These are phyloP conservation scores for Stylophora pistillata DNA, from an alignment of 64 coral and sea anemone species.

Conservation along the genomic window DNA sequence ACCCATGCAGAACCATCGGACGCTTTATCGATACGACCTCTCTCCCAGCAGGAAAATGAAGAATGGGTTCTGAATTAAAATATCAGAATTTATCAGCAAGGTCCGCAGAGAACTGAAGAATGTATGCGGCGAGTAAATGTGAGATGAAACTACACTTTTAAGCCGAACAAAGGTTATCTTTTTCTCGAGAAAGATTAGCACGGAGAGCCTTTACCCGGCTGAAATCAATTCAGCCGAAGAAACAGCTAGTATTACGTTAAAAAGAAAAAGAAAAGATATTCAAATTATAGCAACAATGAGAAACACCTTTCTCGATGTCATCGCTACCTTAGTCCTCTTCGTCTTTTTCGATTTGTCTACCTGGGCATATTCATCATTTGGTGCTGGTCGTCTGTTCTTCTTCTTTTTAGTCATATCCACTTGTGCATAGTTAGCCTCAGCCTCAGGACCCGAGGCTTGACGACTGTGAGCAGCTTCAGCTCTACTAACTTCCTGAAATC, in stretches of 20 bases:
- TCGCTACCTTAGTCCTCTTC: conserved; percentile 16
- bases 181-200: no score
- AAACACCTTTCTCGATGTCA: background rate
- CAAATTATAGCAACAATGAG: background rate
- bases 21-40: no score
- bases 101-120: no score
- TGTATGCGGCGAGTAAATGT: no score
- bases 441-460: background rate
- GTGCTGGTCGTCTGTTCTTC: background rate
- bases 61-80: no score
- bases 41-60: no score
- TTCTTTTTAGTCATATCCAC: background rate
- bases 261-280: no score
- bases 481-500: background rate
- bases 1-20: no score
- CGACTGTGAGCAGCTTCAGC: background rate
- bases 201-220: background rate
- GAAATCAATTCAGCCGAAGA: background rate
- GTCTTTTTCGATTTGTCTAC: conserved; percentile 26
- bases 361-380: conserved; percentile 1
- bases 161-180: no score
- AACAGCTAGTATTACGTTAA: background rate
- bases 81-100: no score
- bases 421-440: background rate
- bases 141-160: no score